Conservation (phyloP, 1,140 invertebrate genomes). For the Solen grandis region DNA sequence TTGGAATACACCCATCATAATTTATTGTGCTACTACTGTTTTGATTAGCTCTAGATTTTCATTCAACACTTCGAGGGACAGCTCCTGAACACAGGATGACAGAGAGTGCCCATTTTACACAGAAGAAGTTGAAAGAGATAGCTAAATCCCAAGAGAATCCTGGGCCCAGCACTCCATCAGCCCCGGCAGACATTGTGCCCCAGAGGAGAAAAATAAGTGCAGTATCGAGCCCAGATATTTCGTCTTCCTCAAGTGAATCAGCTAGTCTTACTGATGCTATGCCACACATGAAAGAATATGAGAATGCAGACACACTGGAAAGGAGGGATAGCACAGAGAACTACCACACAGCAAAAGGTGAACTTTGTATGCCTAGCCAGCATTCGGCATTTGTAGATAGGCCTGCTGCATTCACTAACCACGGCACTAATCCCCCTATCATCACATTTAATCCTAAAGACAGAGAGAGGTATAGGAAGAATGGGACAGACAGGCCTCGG, state of each 20-base stretch:
- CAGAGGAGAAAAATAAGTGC: background rate
- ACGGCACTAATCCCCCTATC: constrained; percentile 49
- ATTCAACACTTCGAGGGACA: constrained; percentile 20
- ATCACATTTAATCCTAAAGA: constrained; percentile 52
- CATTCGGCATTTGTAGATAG: constrained; percentile 1
- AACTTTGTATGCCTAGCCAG: constrained; percentile 16
- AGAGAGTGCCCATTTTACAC: background rate
- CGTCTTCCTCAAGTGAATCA: constrained; percentile 47
- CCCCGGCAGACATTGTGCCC: background rate
- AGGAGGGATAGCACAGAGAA: constrained; percentile 30
- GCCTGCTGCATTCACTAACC: constrained; percentile 41
- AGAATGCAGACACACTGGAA: constrained; percentile 46
- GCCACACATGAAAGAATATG: constrained; percentile 36
- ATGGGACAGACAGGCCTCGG: constrained; percentile 17
- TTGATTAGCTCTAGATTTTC: constrained; percentile 50
- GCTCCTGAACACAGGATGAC: constrained; percentile 27
- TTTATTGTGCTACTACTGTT: too few species aligned
- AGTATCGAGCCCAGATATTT: constrained; percentile 15
- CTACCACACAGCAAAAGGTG: constrained; percentile 50
- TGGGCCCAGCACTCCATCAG: too few species aligned
- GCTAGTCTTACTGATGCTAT: constrained; percentile 32
- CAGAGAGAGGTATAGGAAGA: constrained; percentile 24
- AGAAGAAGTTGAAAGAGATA: background rate
- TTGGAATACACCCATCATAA: too few species aligned
- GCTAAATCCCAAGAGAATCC: background rate